Percentiles rank a stretch among this genome's conserved stretches.
Evolutionary conservation across 1,140 invertebrate species (phyloP).

Genomic region (Tetramorium parvispinum): DNA sequence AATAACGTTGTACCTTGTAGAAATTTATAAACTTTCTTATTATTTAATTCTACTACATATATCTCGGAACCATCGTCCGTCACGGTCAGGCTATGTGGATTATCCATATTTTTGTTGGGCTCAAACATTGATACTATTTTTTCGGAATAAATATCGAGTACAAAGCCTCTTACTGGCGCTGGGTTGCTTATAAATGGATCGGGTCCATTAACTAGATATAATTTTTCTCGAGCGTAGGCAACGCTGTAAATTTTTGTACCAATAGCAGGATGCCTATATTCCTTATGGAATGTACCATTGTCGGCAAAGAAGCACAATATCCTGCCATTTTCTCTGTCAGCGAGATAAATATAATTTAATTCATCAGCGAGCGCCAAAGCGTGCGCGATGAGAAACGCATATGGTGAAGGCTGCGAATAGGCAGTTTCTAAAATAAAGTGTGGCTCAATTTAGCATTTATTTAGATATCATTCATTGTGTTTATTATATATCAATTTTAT

Average conservation of each 20-base stretch:
- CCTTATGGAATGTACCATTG: slow-evolving; percentile 88
- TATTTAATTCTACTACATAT: slow-evolving; percentile 91
- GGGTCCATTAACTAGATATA: slow-evolving; percentile 83
- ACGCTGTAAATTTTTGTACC: slow-evolving; percentile 90
- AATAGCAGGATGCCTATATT: slow-evolving; percentile 87
- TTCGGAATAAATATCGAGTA: slow-evolving; percentile 88
- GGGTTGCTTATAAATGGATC: slow-evolving; percentile 51
- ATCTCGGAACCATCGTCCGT: slow-evolving; percentile 88
- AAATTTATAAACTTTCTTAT: slow-evolving; percentile 89
- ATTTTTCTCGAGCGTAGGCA: slow-evolving; percentile 87
- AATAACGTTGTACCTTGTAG: slow-evolving; percentile 80
- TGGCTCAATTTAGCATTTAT: slow-evolving; percentile 29
- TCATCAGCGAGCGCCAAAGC: slow-evolving; percentile 92
- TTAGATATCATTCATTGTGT: not conserved
- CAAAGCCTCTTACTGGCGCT: slow-evolving; percentile 88
- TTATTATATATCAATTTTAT: not conserved
- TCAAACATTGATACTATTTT: slow-evolving; percentile 88
- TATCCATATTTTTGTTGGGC: slow-evolving; percentile 87
- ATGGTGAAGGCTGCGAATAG: slow-evolving; percentile 81
- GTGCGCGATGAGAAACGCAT: slow-evolving; percentile 92
- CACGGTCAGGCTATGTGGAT: slow-evolving; percentile 92
- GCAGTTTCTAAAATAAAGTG: slow-evolving; percentile 49
- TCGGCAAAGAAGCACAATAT: slow-evolving; percentile 91
- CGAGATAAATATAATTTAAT: slow-evolving; percentile 92
- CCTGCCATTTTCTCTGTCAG: slow-evolving; percentile 96